A percentile compares a stretch with the other conserved stretches of the same genome.
phyloP scores from a whole-genome alignment of 2,888 invertebrate genomes.

The Mesoligia furuncula region DNA sequence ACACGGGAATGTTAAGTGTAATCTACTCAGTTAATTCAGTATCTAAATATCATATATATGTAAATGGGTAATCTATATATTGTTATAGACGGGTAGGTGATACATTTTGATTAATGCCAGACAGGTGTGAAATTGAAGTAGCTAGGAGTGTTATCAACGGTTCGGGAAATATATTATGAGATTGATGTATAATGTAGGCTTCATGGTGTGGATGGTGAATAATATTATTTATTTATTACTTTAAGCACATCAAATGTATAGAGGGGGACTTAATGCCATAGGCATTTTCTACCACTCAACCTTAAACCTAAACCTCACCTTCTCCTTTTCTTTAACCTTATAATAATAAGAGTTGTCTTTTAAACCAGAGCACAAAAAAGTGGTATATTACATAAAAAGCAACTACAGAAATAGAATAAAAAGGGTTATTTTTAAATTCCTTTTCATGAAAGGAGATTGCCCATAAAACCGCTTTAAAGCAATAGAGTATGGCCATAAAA shows the following conservation, averaged over 20 bases:
- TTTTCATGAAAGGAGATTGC: conserved; percentile 29
- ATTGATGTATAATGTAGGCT: conserved; percentile 18
- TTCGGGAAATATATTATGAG: conserved; percentile 25
- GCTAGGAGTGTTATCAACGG: conserved; percentile 51
- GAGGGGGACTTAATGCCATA: too few relatives aligned
- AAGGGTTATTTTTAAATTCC: conserved; percentile 26
- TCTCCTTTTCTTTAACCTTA: too few relatives aligned
- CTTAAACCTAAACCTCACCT: too few relatives aligned
- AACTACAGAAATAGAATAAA: conserved; percentile 1
- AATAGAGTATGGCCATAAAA: too few relatives aligned
- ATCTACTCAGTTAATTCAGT: conserved; percentile 39
- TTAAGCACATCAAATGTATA: too few relatives aligned
- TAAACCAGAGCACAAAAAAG: too few relatives aligned
- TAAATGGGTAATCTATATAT: conserved; percentile 55
- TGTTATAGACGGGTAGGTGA: conserved; percentile 60
- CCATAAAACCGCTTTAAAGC: too few relatives aligned
- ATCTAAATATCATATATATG: conserved; percentile 51
- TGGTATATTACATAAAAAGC: too few relatives aligned
- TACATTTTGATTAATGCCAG: conserved; percentile 70
- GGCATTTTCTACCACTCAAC: too few relatives aligned
- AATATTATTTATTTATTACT: too few relatives aligned
- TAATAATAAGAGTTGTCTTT: too few relatives aligned
- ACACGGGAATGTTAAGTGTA: conserved; percentile 23
- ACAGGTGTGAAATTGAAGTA: conserved; percentile 73
- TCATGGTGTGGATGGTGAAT: not conserved